These are phyloP conservation scores for Mugil cephalus DNA, from an alignment of 2,113 vertebrate genomes.

Conservation along the genomic window DNA sequence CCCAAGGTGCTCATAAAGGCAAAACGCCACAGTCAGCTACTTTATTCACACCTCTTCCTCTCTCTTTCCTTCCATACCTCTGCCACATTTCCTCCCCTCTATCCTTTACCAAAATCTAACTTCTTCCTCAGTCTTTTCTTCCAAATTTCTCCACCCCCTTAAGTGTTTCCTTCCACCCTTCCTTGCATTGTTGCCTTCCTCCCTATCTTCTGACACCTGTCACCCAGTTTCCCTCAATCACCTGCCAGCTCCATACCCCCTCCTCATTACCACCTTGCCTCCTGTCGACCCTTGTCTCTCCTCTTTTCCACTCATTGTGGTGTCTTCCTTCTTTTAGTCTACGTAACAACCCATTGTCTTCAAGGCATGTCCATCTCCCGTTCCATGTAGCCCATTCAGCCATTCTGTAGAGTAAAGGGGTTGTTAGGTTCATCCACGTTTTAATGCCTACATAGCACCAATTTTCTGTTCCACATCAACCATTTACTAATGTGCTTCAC, in stretches of 20 bases:
- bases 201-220: slow-evolving; percentile 9
- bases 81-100: slow-evolving; percentile 2
- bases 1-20: slow-evolving; percentile 72
- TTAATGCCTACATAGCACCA: slow-evolving; percentile 1
- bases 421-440: slow-evolving; percentile 33
- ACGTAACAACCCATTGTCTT: slow-evolving; percentile 18
- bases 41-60: slow-evolving; percentile 42
- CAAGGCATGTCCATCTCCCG: slow-evolving; percentile 15
- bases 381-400: neutral
- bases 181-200: neutral
- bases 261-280: slow-evolving; percentile 21
- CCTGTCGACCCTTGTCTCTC: slow-evolving; percentile 11
- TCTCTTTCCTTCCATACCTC: slow-evolving; percentile 26
- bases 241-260: slow-evolving; percentile 12
- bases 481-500: slow-evolving; percentile 14
- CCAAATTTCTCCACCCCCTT: neutral
- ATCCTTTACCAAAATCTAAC: slow-evolving; percentile 1
- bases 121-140: slow-evolving; percentile 1
- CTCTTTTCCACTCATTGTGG: slow-evolving; percentile 1
- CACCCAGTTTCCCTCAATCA: slow-evolving; percentile 17
- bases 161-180: neutral
- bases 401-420: neutral
- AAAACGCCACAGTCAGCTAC: slow-evolving; percentile 74
- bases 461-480: slow-evolving; percentile 9
- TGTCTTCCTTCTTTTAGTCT: slow-evolving; percentile 19